Base-by-base conservation (phyloP, 2,888 invertebrate species). In the Cheiracanthium punctorium region DNA sequence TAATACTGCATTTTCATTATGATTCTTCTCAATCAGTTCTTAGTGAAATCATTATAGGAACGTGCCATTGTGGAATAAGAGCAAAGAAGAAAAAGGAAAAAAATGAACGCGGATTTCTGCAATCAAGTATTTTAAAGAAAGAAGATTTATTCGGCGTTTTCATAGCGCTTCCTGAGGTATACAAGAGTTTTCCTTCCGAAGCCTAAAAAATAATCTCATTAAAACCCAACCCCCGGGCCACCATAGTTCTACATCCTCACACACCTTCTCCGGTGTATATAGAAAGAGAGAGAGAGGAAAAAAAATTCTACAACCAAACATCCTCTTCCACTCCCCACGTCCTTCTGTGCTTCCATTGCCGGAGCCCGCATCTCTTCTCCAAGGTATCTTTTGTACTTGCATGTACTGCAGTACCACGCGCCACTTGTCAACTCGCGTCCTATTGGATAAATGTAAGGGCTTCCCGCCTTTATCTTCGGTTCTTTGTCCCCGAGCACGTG, bases 401-500 rank as follows among this genome's bases (percentile, higher is more conserved):
- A 58, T 58, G 74, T 58, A 48, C 74, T 81, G 80, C 33, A 80
- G 65, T 65, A 71, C 75, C 80, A 74, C 84, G 79, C 79, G 84
- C 79, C 84, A 84, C 84, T 84, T 84, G 84, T 74, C 74, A 79
- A 65, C 84, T 73, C 67, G 58, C 70, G 70, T 70, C 77, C 72
- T n/a, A 84, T 84, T 77, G 84, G 84, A 74, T 71, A 70, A 75
- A 70, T 12, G 37, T 32, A 14, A 67, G 32, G 67, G 32, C 71
- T 52, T 71, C 58, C 64, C 71, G 70, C 52, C 69, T 75, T 82
- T 82, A 82, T 76, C 75, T 75, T 69, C 70, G 64, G 82, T 67
- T 58, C 82, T 82, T 82, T 82, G 82, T 82, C 20, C 80, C 41
- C 41, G 65, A 74, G 74, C 75, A 82, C 72, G 82, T 77, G 69